Base-by-base conservation (phyloP, 2,797 vertebrate species). In the Leuciscus waleckii region DNA sequence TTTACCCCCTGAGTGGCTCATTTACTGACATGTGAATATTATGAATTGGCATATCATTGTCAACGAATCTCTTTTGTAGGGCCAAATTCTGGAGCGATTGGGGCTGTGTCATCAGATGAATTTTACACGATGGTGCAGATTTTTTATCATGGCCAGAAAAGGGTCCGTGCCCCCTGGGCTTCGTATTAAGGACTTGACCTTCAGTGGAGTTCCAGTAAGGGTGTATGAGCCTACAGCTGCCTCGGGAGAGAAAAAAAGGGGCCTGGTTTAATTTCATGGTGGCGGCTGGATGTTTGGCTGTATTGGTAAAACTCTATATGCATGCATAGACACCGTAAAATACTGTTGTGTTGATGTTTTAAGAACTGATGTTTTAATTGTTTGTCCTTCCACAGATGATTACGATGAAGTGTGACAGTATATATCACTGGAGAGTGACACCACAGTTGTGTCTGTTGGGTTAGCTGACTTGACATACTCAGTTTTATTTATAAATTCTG, bases 211-310 rank as follows among this genome's bases (percentile, higher is more conserved):
- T 73, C 95, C 95, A 0, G 96, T 97, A 78, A 94, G 94, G 82
- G 91, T 97, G 29, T 98, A 97, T 54, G 94, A 95, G 90, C 96
- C 96, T 1, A 95, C 91, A 35, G 49, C 70, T 4, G 81, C 85
- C 43, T 89, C 93, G 80, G 71, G 90, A 2, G 88, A 91, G 19
- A 91, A 86, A 58, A 95, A 94, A 86, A 94, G 91, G 85, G 97
- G 95, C 58, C 86, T 98, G 7, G 4, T 98, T 19, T 97, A 95
- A 91, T 96, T 96, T 91, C 96, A 97, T 0, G 96, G 97, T 23
- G 96, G 97, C 19, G 96, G 96, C 81, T 94, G 91, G 90, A 54
- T 96, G 79, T 1, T 92, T 10, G 96, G 97, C 54, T 96, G 93
- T 75, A 90, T 97, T 79, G 94, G 96, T 97, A 94, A 95, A 93